phyloP scores from a whole-genome alignment of 2,797 vertebrate genomes.

The Enteromius mattozi region DNA sequence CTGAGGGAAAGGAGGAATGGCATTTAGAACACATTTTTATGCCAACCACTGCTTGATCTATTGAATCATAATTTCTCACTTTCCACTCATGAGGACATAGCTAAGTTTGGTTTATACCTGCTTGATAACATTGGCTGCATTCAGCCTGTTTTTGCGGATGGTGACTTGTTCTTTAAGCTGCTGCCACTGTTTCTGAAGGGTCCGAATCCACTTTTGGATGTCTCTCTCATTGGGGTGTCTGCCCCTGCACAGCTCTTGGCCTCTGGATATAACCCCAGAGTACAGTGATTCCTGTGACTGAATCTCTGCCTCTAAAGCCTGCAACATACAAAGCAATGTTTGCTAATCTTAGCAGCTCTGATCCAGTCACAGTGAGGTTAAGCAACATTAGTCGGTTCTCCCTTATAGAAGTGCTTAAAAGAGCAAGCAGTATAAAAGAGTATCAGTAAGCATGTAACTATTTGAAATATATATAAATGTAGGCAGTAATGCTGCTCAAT shows the following conservation, averaged over 20 bases:
- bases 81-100: neutral
- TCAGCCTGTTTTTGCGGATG: slow-evolving; percentile 71
- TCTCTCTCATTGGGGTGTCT: slow-evolving; percentile 62
- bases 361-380: neutral
- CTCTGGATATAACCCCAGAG: slow-evolving; percentile 76
- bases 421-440: neutral
- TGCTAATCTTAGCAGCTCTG: neutral
- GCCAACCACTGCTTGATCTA: neutral
- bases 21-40: neutral
- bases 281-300: slow-evolving; percentile 79
- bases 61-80: neutral
- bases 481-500: neutral
- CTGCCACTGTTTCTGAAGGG: slow-evolving; percentile 81
- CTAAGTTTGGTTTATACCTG: slow-evolving; percentile 72
- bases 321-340: slow-evolving; percentile 29
- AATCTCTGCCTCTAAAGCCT: slow-evolving; percentile 85
- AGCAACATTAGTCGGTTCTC: neutral
- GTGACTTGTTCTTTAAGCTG: slow-evolving; percentile 75
- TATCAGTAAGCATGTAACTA: neutral
- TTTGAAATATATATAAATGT: neutral
- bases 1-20: slow-evolving; percentile 67
- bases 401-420: neutral
- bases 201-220: slow-evolving; percentile 77
- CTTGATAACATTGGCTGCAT: slow-evolving; percentile 79
- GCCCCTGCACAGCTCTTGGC: slow-evolving; percentile 76